Conservation (phyloP, 2,797 vertebrate genomes). For the Remorina albescens region DNA sequence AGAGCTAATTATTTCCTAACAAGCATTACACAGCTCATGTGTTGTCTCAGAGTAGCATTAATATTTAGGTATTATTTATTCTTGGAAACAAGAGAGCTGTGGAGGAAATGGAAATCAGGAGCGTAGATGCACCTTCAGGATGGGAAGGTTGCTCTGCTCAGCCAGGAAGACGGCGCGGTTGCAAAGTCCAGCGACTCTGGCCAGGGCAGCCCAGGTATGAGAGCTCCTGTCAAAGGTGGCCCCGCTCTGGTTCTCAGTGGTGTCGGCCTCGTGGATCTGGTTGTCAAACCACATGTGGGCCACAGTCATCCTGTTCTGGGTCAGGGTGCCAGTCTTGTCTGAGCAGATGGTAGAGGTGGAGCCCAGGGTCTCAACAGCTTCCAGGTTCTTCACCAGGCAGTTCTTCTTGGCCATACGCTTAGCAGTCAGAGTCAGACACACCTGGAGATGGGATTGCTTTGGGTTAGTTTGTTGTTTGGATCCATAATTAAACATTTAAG, state of each 20-base stretch:
- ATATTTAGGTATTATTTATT: not conserved
- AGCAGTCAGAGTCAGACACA: slow-evolving; percentile 96
- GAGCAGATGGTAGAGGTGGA: slow-evolving; percentile 96
- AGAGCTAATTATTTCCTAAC: slow-evolving; percentile 8
- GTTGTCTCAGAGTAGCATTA: not conserved
- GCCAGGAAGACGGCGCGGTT: slow-evolving; percentile 97
- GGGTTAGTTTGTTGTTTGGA: not conserved
- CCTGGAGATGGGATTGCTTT: slow-evolving; percentile 73
- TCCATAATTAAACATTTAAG: not conserved
- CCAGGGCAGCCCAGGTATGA: slow-evolving; percentile 89
- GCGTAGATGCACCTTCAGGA: slow-evolving; percentile 85
- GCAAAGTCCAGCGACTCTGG: slow-evolving; percentile 93
- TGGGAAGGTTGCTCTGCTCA: slow-evolving; percentile 90
- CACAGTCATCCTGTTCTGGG: slow-evolving; percentile 93
- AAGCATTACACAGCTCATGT: not conserved
- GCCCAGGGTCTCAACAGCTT: slow-evolving; percentile 95
- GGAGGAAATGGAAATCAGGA: fast-evolving
- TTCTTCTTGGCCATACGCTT: slow-evolving; percentile 99
- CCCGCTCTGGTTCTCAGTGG: slow-evolving; percentile 94
- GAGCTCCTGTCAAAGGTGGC: slow-evolving; percentile 95
- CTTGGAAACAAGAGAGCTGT: not conserved
- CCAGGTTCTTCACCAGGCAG: slow-evolving; percentile 96
- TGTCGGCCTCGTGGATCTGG: slow-evolving; percentile 94
- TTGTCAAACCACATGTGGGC: slow-evolving; percentile 96
- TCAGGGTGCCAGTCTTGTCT: slow-evolving; percentile 92